Conservation (phyloP, 1,140 invertebrate genomes). For the Rhynchophorus ferrugineus region DNA sequence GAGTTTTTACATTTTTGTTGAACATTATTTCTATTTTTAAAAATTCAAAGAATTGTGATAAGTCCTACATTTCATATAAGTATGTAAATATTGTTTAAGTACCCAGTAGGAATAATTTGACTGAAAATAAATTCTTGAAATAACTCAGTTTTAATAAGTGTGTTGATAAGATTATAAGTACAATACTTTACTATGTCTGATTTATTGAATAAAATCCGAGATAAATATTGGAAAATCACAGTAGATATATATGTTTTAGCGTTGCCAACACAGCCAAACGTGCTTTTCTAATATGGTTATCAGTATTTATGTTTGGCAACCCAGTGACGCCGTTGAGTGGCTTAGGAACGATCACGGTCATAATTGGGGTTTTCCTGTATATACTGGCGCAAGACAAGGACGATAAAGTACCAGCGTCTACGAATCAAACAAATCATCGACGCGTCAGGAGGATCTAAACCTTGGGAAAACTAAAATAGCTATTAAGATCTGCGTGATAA, state of each 20-base stretch:
- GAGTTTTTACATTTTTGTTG: slow-evolving; percentile 21
- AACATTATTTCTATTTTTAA: too few relatives aligned
- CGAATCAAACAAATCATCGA: slow-evolving; percentile 36
- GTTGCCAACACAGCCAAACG: slow-evolving; percentile 81
- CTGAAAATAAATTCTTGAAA: background rate
- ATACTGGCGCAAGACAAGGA: slow-evolving; percentile 63
- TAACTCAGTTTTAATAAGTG: slow-evolving; percentile 6
- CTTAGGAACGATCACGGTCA: slow-evolving; percentile 66
- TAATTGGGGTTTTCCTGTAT: slow-evolving; percentile 70
- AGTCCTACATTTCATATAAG: too few relatives aligned
- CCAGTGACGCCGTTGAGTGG: slow-evolving; percentile 69
- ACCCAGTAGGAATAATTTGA: too few relatives aligned
- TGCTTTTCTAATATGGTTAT: slow-evolving; percentile 77
- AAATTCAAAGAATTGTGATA: too few relatives aligned
- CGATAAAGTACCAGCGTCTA: slow-evolving; percentile 30
- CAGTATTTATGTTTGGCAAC: slow-evolving; percentile 73
- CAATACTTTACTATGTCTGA: too few relatives aligned
- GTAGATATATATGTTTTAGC: slow-evolving; percentile 57
- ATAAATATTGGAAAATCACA: too few relatives aligned
- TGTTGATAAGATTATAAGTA: too few relatives aligned
- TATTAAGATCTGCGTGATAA: too few relatives aligned
- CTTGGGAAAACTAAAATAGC: too few relatives aligned
- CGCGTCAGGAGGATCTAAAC: slow-evolving; percentile 38
- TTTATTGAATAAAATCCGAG: too few relatives aligned
- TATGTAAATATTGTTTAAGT: too few relatives aligned